Evolutionary conservation across 2,888 invertebrate species (phyloP), one percentile per base, ranked within the genome.

Genomic region (Allolobophora icterica): DNA sequence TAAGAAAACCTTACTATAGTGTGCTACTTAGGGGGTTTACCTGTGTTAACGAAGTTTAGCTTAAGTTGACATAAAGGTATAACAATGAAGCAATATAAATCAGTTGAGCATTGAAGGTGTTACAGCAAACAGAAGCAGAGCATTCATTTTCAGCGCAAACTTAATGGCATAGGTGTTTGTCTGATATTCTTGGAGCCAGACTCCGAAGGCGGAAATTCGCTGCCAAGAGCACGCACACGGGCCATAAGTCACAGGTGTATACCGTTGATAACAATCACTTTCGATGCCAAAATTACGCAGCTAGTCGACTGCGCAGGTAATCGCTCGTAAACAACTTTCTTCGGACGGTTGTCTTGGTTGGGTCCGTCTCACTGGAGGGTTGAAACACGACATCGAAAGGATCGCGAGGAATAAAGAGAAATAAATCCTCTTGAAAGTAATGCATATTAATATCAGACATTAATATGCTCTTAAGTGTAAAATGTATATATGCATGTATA

Each of bases 381-480:
- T 71, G 71, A 71, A 71, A 71, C 71, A 71, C 71, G 71, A 30
- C 71, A 71, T 71, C 71, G 71, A 71, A n/a, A 71, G 52, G n/a
- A n/a, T 13, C 30, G 71, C 30, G 3, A 71, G 8, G 71, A n/a
- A 52, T 52, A 52, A 52, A 30, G 4, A 58, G 71, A 71, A 71
- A n/a, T 71, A 2, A n/a, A 71, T 71, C n/a, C 71, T 71, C 71
- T 71, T 71, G n/a, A 71, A 71, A 30, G 30, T 19, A 13, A 71
- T n/a, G 71, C 11, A 30, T 71, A 1, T n/a, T n/a, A n/a, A 71
- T n/a, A n/a, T 30, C 71, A n/a, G 71, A 71, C 71, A 71, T n/a
- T 71, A n/a, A 71, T 71, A 17, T 71, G n/a, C 71, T 8, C 71
- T n/a, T n/a, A 17, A 71, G 30, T n/a, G n/a, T 45, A 38, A 8